Evolutionary conservation across 2,113 vertebrate genomes (phyloP), one percentile per base, ranked within the genome.

Genomic region (Mirza zaza): DNA sequence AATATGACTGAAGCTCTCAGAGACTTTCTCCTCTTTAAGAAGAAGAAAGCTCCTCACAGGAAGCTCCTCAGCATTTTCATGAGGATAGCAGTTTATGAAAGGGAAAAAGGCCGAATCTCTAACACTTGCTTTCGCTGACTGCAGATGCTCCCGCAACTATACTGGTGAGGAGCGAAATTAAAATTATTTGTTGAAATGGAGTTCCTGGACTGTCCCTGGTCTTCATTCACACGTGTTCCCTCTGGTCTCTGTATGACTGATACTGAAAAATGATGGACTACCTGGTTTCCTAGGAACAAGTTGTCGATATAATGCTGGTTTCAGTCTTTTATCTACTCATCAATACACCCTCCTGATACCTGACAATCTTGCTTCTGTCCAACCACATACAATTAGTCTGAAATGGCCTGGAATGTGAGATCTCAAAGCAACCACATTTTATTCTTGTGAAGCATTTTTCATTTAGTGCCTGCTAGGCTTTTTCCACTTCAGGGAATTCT

Each of bases 401-500:
- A 84, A 36, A 52, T 21, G 68, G 52, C 55, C 25, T 59, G 63
- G 76, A 94, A 90, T 21, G 55, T 29, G 23, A 45, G 61, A 70
- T 90, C 89, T 93, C 79, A 89, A 68, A 92, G 77, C 8, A 36
- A 42, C 34, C 73, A 76, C 36, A 63, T 90, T 91, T 76, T 23
- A 48, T 55, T 94, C 39, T 84, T 1, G 32, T 20, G 92, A 89
- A 80, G 50, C 29, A 89, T 87, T 95, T 92, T 91, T 91, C 87
- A 67, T 8, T 84, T 50, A 89, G 80, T 87, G 75, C 92, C 92
- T 89, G 73, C 83, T 77, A 85, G 97, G 90, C 87, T 83, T 95
- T 95, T 94, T 93, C 96, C 93, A 95, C 73, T 70, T 96, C 55
- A 42, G 89, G 77, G 79, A 87, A 55, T 82, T 93, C 87, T 93